phyloP scores from a whole-genome alignment of 1,140 invertebrate genomes.

The Drosophila insularis region DNA sequence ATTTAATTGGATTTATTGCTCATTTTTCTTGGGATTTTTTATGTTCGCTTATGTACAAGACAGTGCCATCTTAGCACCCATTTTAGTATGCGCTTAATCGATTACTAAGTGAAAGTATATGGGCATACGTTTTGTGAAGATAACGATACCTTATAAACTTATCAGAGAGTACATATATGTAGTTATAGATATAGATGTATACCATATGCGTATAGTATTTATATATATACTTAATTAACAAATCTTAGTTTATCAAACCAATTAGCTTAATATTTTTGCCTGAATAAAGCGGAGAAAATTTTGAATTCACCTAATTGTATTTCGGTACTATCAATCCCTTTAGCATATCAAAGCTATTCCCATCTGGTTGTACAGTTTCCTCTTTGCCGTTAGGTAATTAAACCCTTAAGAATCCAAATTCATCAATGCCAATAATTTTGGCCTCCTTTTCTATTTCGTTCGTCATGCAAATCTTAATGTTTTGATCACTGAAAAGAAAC shows the following conservation, averaged over 20 bases:
- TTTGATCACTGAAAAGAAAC: constrained; percentile 84
- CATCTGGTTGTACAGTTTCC: constrained; percentile 94
- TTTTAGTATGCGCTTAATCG: constrained; percentile 19
- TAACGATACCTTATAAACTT: constrained; percentile 58
- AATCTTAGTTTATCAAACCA: neutral
- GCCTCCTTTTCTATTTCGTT: constrained; percentile 84
- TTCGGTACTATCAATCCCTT: constrained; percentile 90
- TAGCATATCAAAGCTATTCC: constrained; percentile 98
- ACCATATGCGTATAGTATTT: constrained; percentile 10
- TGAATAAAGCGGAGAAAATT: neutral
- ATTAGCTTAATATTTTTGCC: neutral
- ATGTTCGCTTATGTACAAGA: constrained; percentile 71
- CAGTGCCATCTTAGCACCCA: constrained; percentile 39
- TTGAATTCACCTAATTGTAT: constrained; percentile 55
- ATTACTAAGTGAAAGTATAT: constrained; percentile 28
- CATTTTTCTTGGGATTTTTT: constrained; percentile 31
- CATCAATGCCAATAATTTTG: constrained; percentile 91
- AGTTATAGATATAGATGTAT: constrained; percentile 24
- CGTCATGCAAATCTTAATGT: constrained; percentile 86
- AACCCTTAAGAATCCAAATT: constrained; percentile 93
- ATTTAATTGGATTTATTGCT: constrained; percentile 67
- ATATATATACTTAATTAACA: constrained; percentile 47
- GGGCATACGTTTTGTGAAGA: constrained; percentile 32
- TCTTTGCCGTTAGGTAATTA: constrained; percentile 84
- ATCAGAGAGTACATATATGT: constrained; percentile 56